phyloP scores from a whole-genome alignment of 1,140 invertebrate genomes.

The Drosophila virilis region DNA sequence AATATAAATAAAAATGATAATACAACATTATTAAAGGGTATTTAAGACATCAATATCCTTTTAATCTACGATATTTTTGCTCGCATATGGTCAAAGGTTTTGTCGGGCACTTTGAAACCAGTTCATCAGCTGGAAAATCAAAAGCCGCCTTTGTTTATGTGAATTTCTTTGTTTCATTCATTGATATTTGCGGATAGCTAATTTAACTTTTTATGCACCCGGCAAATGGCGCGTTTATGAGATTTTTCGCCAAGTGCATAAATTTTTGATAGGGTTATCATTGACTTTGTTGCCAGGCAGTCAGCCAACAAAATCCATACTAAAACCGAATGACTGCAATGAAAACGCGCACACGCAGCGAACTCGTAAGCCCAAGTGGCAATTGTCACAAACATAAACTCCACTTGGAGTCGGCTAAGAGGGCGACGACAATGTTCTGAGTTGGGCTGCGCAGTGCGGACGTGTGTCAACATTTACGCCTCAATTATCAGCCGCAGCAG shows the following conservation, averaged over 20 bases:
- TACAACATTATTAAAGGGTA: slow-evolving; percentile 3
- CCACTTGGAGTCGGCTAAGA: slow-evolving; percentile 29
- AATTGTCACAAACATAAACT: slow-evolving; percentile 55
- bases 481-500: slow-evolving; percentile 71
- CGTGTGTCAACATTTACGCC: slow-evolving; percentile 77
- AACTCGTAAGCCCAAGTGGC: slow-evolving; percentile 46
- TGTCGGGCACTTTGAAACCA: slow-evolving; percentile 59
- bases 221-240: slow-evolving; percentile 38
- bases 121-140: slow-evolving; percentile 73
- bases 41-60: not conserved
- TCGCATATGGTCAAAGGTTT: slow-evolving; percentile 76
- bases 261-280: slow-evolving; percentile 67
- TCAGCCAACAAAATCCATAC: slow-evolving; percentile 23
- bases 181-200: slow-evolving; percentile 51
- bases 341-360: not conserved
- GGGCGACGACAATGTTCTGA: slow-evolving; percentile 47
- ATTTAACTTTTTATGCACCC: slow-evolving; percentile 75
- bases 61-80: slow-evolving; percentile 36
- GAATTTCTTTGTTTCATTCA: slow-evolving; percentile 59
- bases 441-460: slow-evolving; percentile 35
- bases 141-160: slow-evolving; percentile 63
- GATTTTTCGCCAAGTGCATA: slow-evolving; percentile 34
- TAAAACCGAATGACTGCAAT: slow-evolving; percentile 26
- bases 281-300: slow-evolving; percentile 54
- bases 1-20: too few species aligned